Evolutionary conservation across 2,888 invertebrate species (phyloP), one percentile per base, ranked within the genome.

Genomic region (Carabus problematicus): DNA sequence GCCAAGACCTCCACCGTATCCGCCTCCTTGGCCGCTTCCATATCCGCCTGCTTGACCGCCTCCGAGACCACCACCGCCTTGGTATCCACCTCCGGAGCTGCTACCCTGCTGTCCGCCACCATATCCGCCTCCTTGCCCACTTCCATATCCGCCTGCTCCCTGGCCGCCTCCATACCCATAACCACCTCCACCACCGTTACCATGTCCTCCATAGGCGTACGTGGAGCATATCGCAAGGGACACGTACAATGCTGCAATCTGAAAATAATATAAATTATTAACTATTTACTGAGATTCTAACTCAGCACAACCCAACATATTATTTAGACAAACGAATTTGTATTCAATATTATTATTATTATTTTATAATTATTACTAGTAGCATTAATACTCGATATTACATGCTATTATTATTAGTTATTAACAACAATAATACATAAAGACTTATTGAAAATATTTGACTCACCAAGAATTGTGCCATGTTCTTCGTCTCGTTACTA

Each of bases 101-200:
- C n/a, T n/a, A 8, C 58, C 70, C 8, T 68, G 11, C 47, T 70
- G 63, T 9, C 69, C 71, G 19, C 64, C 64, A 7, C 70, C 70
- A 14, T n/a, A n/a, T n/a, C n/a, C n/a, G n/a, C n/a, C n/a, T n/a
- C n/a, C n/a, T n/a, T n/a, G n/a, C n/a, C 52, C 70, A 41, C 70
- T 62, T n/a, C 70, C 70, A 49, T 66, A 55, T 3, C 71, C 71
- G 11, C 64, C 56, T 12, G 29, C n/a, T n/a, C n/a, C 59, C 1
- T 67, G 60, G n/a, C 60, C 59, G 14, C 67, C 67, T n/a, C 70
- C 63, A 56, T 66, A 62, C 8, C 70, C 70, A 40, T 29, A 6
- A 3, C 29, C 29, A 41, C 67, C 59, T 3, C 52, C 19, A n/a
- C n/a, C n/a, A n/a, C n/a, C n/a, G n/a, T n/a, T n/a, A n/a, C n/a